Evolutionary conservation across 2,113 vertebrate species (phyloP).

Genomic region (Thamnophis sirtalis): DNA sequence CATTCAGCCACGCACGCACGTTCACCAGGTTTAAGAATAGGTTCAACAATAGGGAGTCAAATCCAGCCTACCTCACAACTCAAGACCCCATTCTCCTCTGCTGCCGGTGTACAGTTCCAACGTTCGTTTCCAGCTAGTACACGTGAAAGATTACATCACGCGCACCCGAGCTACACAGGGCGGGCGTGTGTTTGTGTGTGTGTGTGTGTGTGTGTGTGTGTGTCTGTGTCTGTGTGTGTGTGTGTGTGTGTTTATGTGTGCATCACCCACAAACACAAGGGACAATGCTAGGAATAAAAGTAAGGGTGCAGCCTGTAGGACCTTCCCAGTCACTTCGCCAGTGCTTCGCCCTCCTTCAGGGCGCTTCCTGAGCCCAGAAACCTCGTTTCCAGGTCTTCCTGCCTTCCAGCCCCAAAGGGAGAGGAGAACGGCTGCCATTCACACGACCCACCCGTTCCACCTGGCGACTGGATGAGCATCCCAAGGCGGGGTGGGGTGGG

Average conservation of each 20-base stretch:
- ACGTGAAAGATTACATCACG: neutral
- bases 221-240: accelerated
- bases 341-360: neutral
- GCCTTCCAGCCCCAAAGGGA: neutral
- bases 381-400: neutral
- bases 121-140: neutral
- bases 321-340: neutral
- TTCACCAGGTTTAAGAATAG: neutral
- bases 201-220: no score
- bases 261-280: neutral
- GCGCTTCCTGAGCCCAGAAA: neutral
- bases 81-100: neutral
- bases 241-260: no score
- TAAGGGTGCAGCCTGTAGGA: neutral
- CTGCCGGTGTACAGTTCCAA: neutral
- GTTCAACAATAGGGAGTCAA: neutral
- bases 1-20: neutral
- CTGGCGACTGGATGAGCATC: neutral
- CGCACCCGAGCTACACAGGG: neutral
- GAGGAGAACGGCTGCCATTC: neutral
- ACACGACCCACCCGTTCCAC: neutral
- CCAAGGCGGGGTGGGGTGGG: neutral
- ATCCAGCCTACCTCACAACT: neutral
- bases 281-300: neutral
- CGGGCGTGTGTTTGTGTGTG: no score